Percentiles rank a stretch among this genome's conserved stretches.
Conservation (phyloP, 2,888 invertebrate species). For the Helleia helle region DNA sequence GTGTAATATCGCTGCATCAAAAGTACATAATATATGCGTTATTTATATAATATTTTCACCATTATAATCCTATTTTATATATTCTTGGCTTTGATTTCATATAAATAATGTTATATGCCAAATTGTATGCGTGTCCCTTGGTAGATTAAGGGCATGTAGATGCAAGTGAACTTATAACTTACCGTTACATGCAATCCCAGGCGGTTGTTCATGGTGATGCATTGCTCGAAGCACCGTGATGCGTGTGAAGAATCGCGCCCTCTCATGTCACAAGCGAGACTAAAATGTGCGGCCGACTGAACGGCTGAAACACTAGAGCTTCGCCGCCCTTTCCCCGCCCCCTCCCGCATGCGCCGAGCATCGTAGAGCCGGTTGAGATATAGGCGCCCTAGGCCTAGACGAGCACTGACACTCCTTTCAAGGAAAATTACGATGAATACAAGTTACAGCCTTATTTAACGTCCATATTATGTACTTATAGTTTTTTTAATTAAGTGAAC, state of each 20-base stretch:
- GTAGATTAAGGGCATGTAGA: too few relatives aligned
- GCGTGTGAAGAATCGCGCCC: slow-evolving; percentile 67
- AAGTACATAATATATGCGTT: neutral
- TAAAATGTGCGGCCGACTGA: slow-evolving; percentile 44
- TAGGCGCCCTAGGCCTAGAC: too few relatives aligned
- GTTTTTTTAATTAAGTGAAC: too few relatives aligned
- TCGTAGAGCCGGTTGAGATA: too few relatives aligned
- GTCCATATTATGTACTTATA: too few relatives aligned
- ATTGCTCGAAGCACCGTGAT: slow-evolving; percentile 78
- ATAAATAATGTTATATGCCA: neutral
- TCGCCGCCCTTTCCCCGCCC: slow-evolving; percentile 32
- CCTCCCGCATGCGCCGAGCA: slow-evolving; percentile 38
- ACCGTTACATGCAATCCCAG: slow-evolving; percentile 74
- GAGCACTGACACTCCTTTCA: too few relatives aligned
- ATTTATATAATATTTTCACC: neutral
- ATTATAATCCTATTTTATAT: neutral
- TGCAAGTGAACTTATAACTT: too few relatives aligned
- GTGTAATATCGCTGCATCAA: neutral
- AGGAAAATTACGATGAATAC: too few relatives aligned
- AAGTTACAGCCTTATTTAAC: too few relatives aligned
- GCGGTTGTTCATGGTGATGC: slow-evolving; percentile 80
- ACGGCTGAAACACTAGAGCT: slow-evolving; percentile 54
- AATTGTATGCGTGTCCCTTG: neutral
- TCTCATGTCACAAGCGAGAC: slow-evolving; percentile 75
- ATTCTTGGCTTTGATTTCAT: neutral